These are phyloP conservation scores for Pavo muticus DNA, from an alignment of 2,113 vertebrate genomes.

Conservation along the genomic window DNA sequence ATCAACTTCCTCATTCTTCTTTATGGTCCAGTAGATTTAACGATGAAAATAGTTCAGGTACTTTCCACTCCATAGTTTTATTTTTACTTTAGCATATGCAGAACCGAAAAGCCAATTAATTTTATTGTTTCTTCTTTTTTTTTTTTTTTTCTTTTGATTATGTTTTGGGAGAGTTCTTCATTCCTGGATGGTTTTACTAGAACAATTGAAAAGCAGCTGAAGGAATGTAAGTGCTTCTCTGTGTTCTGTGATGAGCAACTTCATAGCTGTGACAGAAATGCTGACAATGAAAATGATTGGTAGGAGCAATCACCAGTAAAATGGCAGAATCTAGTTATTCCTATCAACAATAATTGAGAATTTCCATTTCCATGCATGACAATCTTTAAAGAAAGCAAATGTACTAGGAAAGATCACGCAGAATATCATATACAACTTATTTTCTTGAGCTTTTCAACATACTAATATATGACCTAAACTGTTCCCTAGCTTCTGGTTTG, in stretches of 20 bases:
- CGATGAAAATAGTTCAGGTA: constrained; percentile 62
- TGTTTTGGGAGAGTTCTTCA: background rate
- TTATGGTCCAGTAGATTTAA: constrained; percentile 57
- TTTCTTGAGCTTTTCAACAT: background rate
- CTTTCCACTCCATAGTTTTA: constrained; percentile 66
- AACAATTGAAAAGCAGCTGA: background rate
- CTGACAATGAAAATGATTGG: background rate
- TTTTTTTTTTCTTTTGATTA: background rate
- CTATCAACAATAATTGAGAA: background rate
- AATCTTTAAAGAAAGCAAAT: background rate
- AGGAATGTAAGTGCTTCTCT: background rate
- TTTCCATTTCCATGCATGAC: background rate
- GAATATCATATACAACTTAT: background rate
- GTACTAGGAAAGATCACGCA: background rate
- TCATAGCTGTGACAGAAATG: background rate
- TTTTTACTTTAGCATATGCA: constrained; percentile 35
- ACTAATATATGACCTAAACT: background rate
- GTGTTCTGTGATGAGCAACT: background rate
- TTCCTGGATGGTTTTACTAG: constrained; percentile 16
- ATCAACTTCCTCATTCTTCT: constrained; percentile 66
- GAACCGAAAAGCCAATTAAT: constrained; percentile 45
- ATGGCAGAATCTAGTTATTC: background rate
- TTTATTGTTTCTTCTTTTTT: background rate
- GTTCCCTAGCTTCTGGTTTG: background rate
- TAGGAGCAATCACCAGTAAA: background rate